Evolutionary conservation across 2,113 vertebrate species (phyloP).

Genomic region (Benitochromis conjunctus): DNA sequence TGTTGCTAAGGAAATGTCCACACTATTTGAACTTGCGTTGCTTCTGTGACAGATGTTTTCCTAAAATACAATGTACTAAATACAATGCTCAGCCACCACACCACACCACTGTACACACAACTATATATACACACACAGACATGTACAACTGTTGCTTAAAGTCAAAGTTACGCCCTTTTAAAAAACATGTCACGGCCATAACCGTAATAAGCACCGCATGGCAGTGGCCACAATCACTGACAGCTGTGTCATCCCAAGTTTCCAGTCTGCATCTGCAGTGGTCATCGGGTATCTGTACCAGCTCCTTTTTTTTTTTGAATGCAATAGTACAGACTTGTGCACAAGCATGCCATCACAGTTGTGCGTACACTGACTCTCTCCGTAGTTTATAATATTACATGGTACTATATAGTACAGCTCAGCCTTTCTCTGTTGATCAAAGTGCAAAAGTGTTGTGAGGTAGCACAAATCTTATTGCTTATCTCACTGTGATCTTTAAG

Average conservation of each 20-base stretch:
- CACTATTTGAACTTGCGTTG: neutral
- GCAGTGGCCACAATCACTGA: neutral
- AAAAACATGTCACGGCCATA: neutral
- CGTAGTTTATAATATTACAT: neutral
- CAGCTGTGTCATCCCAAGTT: neutral
- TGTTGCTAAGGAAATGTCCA: neutral
- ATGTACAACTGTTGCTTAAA: neutral
- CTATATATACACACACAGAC: neutral
- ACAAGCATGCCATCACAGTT: neutral
- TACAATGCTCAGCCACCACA: neutral
- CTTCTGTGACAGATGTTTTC: neutral
- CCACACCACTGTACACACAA: too few relatives aligned
- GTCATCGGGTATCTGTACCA: neutral
- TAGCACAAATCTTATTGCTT: neutral
- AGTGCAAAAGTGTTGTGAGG: neutral
- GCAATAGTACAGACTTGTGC: neutral
- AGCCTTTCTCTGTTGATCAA: neutral
- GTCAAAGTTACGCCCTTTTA: neutral
- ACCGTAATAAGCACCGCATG: neutral
- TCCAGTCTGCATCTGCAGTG: neutral
- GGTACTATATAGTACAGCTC: neutral
- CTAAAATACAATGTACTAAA: neutral
- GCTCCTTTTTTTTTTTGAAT: neutral
- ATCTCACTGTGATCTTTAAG: neutral
- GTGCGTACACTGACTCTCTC: neutral